phyloP scores from a whole-genome alignment of 2,888 invertebrate genomes.

The Ectemnius cavifrons region DNA sequence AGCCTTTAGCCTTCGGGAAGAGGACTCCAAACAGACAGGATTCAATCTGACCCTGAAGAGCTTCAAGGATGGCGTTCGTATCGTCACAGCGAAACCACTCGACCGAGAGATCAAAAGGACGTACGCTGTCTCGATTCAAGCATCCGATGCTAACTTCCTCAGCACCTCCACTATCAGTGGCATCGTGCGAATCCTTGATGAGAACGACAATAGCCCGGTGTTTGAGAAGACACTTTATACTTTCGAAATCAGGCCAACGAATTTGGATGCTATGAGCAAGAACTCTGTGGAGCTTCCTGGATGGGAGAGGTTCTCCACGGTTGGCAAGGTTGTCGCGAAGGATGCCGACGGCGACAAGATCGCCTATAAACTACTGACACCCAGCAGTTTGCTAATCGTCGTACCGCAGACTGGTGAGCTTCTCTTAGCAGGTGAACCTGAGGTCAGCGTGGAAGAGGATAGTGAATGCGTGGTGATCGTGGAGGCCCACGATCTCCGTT shows the following conservation, averaged over 20 bases:
- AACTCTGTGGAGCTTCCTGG: conserved; percentile 71
- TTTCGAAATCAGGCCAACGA: conserved; percentile 81
- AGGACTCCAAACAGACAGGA: conserved; percentile 80
- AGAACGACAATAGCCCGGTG: conserved; percentile 94
- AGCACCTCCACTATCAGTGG: conserved; percentile 91
- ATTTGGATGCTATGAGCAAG: conserved; percentile 49
- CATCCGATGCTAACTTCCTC: conserved; percentile 88
- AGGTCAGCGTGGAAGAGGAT: conserved; percentile 80
- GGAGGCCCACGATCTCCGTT: conserved; percentile 90
- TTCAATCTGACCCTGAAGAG: conserved; percentile 68
- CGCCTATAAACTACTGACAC: conserved; percentile 90
- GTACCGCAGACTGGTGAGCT: conserved; percentile 96
- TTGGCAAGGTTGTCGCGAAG: conserved; percentile 91
- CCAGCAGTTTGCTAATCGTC: conserved; percentile 90
- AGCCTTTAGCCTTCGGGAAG: conserved; percentile 85
- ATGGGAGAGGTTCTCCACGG: conserved; percentile 89
- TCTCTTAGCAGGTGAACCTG: conserved; percentile 89
- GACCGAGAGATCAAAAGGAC: conserved; percentile 87
- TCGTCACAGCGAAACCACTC: conserved; percentile 87
- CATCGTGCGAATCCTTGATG: conserved; percentile 86
- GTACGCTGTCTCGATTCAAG: conserved; percentile 89
- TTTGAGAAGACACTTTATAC: conserved; percentile 89
- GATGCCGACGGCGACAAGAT: conserved; percentile 95
- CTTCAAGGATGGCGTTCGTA: conserved; percentile 82
- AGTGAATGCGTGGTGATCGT: conserved; percentile 85